Conservation (phyloP, 92 coral and sea anemone genomes). For the Ricordea florida region DNA sequence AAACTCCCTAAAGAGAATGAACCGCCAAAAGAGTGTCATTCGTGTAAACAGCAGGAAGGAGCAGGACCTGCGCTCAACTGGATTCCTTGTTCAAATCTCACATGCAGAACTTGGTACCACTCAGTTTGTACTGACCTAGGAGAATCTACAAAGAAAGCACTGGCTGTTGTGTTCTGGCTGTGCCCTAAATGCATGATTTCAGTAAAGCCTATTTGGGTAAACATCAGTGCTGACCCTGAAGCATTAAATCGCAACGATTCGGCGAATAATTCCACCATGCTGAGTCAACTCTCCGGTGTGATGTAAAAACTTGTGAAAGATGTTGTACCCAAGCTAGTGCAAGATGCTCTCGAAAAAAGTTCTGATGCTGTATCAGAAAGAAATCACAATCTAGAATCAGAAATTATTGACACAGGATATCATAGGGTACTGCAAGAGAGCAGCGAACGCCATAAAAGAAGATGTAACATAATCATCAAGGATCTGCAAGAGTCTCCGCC, state of each 20-base stretch:
- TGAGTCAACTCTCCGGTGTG: not conserved
- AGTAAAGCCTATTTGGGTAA: constrained; percentile 3
- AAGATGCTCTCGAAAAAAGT: not conserved
- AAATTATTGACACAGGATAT: constrained; percentile 4
- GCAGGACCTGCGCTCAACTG: not conserved
- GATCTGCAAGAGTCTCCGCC: not conserved
- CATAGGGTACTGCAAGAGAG: constrained; percentile 1
- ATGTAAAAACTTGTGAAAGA: constrained; percentile 1
- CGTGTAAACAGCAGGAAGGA: constrained; percentile 3
- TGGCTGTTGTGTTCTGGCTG: not conserved
- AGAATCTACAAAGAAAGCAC: not conserved
- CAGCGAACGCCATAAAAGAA: constrained; percentile 1
- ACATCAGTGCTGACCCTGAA: not conserved
- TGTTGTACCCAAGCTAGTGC: constrained; percentile 4
- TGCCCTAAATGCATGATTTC: not conserved
- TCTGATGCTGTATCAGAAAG: constrained; percentile 1
- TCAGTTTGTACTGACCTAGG: constrained; percentile 13
- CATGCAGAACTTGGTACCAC: constrained; percentile 1
- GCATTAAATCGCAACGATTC: not conserved
- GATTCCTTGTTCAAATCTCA: not conserved
- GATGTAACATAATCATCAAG: not conserved
- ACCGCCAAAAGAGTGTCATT: not conserved
- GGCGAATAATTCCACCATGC: not conserved
- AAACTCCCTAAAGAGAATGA: not conserved
- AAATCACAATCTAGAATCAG: not conserved